These are phyloP conservation scores for Dinomys branickii DNA, from an alignment of 2,113 vertebrate species.

Conservation along the genomic window DNA sequence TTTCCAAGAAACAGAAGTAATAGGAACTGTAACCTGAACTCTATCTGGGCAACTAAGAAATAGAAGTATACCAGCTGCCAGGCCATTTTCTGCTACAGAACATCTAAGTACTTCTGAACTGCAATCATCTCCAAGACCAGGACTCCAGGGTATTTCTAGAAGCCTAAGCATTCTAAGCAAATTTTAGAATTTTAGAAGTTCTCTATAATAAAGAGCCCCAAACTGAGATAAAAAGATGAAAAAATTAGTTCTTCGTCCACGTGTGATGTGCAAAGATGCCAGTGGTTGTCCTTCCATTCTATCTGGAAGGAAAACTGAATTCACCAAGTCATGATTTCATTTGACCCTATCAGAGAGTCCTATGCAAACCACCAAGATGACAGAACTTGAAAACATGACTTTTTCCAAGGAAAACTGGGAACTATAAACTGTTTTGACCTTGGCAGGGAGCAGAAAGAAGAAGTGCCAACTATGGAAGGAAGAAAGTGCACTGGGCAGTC, in stretches of 20 bases:
- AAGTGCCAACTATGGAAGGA: not conserved
- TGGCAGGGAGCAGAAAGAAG: not conserved
- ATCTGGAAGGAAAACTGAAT: not conserved
- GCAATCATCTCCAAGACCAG: not conserved
- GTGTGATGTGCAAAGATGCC: not conserved
- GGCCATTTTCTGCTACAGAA: too few species aligned
- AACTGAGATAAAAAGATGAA: conserved; percentile 3
- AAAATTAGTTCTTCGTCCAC: not conserved
- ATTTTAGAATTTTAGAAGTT: not conserved
- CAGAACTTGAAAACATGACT: not conserved
- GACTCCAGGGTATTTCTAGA: not conserved
- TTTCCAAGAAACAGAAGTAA: too few species aligned
- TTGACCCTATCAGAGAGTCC: not conserved
- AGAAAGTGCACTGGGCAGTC: not conserved
- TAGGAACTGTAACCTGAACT: too few species aligned
- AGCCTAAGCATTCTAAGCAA: not conserved
- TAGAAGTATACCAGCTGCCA: too few species aligned
- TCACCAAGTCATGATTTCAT: not conserved
- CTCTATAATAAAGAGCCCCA: not conserved
- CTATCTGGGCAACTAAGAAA: too few species aligned
- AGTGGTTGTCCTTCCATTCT: not conserved
- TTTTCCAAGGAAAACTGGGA: not conserved
- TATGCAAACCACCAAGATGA: not conserved
- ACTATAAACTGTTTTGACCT: not conserved
- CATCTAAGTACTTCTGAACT: not conserved